Base-by-base conservation (phyloP, 2,113 vertebrate genomes). In the Sinocyclocheilus anshuiensis region DNA sequence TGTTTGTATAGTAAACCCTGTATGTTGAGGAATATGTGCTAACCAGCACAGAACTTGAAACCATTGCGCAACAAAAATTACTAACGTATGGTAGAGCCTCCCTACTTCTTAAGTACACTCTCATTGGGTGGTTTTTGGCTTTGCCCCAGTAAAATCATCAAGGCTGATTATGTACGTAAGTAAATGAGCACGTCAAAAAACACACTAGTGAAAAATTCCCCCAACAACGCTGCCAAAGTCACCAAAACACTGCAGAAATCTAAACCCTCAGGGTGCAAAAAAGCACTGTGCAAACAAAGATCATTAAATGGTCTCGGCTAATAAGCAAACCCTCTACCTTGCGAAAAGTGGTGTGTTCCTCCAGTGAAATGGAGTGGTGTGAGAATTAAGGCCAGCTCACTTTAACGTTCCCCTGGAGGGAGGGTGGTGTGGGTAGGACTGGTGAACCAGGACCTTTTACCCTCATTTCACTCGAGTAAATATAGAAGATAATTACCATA, bases 401-500 rank as follows among this genome's bases (percentile, higher is more conserved):
- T 84, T 84, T 59, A 89, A 74, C 90, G 79, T 78, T 87, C 90
- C 91, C 84, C 63, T 6, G 42, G 72, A 61, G 81, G 81, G 77
- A 87, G 90, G 50, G 86, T 75, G 88, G 87, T 75, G 91, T 63
- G 75, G 12, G 81, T 57, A 69, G n/a, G 33, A 78, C 55, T n/a
- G 86, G 89, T 79, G 89, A 91, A 91, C 83, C 91, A 85, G 90
- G 89, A 88, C 84, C 29, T 90, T 90, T 86, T 92, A 93, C 88
- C 94, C 94, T 95, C 90, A 86, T 93, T 94, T 93, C 84, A 91
- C 86, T 71, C 77, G 88, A 88, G 90, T 94, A 94, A 93, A 94
- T 94, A 94, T 95, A 95, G 94, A 94, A 94, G 92, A 94, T 94
- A 94, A 95, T 95, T 95, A 95, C 93, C 90, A 90, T 94, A 92